phyloP scores from a whole-genome alignment of 1,140 invertebrate genomes.

The Heliconius hewitsoni region DNA sequence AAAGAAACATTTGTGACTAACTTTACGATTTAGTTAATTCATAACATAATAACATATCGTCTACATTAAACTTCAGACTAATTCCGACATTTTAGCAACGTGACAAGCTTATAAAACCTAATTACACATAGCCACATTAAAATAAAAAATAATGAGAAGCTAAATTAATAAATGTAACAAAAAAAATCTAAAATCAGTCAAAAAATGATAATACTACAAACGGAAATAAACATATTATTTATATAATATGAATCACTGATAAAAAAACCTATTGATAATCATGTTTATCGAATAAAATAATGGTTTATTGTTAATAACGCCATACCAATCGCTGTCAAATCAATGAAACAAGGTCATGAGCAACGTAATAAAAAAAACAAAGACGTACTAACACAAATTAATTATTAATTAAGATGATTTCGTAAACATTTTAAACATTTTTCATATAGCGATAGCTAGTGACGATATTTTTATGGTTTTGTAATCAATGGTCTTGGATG shows the following conservation, averaged over 20 bases:
- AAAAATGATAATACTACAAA: background rate
- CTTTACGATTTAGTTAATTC: background rate
- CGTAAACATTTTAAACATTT: background rate
- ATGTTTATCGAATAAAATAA: background rate
- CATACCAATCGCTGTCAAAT: background rate
- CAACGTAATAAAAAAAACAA: background rate
- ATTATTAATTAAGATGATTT: background rate
- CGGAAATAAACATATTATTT: background rate
- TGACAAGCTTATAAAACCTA: background rate
- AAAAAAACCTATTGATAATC: background rate
- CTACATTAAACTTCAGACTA: background rate
- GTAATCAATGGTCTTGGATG: background rate
- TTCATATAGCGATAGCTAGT: background rate
- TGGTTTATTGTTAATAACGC: background rate
- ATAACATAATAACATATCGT: background rate
- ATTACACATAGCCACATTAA: too few species aligned
- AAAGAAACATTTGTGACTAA: background rate
- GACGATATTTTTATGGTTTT: background rate
- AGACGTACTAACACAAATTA: background rate
- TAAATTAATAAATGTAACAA: background rate
- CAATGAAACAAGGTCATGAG: background rate
- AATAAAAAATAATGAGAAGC: too few species aligned
- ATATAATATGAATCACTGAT: slow-evolving; percentile 2
- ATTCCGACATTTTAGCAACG: background rate
- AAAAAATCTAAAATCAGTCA: background rate